Evolutionary conservation across 2,113 vertebrate genomes (phyloP).

Genomic region (Leucopsar rothschildi): DNA sequence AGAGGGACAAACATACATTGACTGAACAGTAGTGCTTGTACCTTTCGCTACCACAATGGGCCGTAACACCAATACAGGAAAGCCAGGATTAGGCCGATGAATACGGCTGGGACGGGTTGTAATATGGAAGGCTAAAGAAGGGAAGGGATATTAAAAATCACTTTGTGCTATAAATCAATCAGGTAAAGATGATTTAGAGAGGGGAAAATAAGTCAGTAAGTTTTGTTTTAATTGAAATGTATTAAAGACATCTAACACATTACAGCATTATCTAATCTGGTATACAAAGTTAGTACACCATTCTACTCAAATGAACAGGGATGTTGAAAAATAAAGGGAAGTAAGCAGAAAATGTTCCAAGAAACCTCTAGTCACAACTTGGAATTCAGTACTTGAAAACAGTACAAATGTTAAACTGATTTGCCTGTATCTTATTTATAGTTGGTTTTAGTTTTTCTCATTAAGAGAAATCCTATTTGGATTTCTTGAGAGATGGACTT

Average conservation of each 20-base stretch:
- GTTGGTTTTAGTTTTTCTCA: background rate
- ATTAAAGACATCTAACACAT: conserved; percentile 76
- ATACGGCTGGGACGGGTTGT: conserved; percentile 99
- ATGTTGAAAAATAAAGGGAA: conserved; percentile 46
- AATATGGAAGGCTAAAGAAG: conserved; percentile 98
- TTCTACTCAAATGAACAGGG: conserved; percentile 42
- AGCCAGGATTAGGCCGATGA: conserved; percentile 99
- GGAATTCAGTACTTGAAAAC: conserved; percentile 9
- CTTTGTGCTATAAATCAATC: conserved; percentile 79
- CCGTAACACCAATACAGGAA: conserved; percentile 99
- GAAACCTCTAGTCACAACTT: background rate
- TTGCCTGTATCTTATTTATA: background rate
- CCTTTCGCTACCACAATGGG: conserved; percentile 99
- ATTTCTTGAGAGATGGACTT: conserved; percentile 14
- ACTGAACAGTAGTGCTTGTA: conserved; percentile 88
- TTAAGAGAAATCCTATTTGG: conserved; percentile 8
- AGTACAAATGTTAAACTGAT: background rate
- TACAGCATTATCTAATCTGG: conserved; percentile 61
- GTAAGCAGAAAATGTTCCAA: conserved; percentile 15
- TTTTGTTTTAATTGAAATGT: conserved; percentile 66
- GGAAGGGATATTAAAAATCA: conserved; percentile 96
- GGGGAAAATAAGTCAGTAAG: conserved; percentile 69
- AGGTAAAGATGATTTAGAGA: conserved; percentile 75
- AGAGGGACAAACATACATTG: conserved; percentile 83
- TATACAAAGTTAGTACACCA: conserved; percentile 56